Evolutionary conservation across 2,113 vertebrate species (phyloP).

Genomic region (Stictonetta naevosa): DNA sequence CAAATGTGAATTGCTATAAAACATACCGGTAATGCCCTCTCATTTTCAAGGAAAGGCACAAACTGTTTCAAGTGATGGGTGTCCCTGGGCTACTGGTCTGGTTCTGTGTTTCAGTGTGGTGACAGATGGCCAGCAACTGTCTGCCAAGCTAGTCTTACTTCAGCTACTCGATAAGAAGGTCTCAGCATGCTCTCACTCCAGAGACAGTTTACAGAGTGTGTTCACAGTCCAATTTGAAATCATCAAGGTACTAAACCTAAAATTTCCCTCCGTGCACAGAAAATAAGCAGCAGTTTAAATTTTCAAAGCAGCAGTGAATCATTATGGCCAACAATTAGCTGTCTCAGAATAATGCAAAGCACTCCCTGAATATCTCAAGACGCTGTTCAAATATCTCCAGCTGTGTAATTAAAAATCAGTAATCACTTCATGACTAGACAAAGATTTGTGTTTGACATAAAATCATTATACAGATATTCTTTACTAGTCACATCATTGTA

Average conservation of each 20-base stretch:
- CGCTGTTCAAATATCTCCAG: not conserved
- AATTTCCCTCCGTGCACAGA: not conserved
- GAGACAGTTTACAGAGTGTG: not conserved
- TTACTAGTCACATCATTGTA: not conserved
- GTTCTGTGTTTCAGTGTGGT: not conserved
- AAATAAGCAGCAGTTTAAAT: not conserved
- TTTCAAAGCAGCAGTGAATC: not conserved
- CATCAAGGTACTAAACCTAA: not conserved
- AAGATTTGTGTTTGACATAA: not conserved
- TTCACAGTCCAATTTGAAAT: not conserved
- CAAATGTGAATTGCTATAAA: not conserved
- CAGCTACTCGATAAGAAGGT: not conserved
- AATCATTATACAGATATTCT: not conserved
- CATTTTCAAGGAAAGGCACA: not conserved
- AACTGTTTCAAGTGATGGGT: not conserved
- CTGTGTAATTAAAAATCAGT: not conserved
- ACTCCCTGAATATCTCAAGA: not conserved
- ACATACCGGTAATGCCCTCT: not conserved
- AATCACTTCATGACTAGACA: not conserved
- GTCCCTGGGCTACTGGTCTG: not conserved
- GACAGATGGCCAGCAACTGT: not conserved
- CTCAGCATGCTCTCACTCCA: not conserved
- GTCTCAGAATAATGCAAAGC: not conserved
- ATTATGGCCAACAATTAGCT: not conserved
- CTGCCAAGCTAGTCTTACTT: not conserved